phyloP scores from a whole-genome alignment of 2,113 vertebrate species.

The Hucho hucho region DNA sequence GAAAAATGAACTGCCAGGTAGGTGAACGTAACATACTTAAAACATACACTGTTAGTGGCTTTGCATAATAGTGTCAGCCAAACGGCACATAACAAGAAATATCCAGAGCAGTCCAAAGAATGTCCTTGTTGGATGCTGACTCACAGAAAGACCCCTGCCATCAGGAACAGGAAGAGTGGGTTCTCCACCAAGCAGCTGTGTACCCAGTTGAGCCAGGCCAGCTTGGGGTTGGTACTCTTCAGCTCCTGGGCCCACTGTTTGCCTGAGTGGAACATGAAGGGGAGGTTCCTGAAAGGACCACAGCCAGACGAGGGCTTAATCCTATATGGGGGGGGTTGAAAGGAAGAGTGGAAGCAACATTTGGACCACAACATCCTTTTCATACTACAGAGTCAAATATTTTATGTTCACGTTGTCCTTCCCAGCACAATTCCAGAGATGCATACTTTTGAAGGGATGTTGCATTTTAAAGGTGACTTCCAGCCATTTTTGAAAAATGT shows the following conservation, averaged over 20 bases:
- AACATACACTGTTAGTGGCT: neutral
- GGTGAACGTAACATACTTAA: no score
- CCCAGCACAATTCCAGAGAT: no score
- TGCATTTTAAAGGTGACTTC: no score
- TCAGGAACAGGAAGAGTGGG: conserved; percentile 72
- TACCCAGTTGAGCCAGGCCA: conserved; percentile 74
- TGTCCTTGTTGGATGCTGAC: conserved; percentile 38
- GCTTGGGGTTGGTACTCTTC: conserved; percentile 46
- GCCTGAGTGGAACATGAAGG: conserved; percentile 75
- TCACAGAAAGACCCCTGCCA: conserved; percentile 77
- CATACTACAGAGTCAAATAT: no score
- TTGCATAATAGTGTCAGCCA: neutral
- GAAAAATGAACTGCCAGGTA: neutral
- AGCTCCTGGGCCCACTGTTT: conserved; percentile 65
- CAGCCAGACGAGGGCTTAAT: conserved; percentile 77
- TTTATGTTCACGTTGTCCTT: no score
- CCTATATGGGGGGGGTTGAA: conserved; percentile 51
- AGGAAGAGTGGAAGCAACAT: no score
- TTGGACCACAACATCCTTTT: no score
- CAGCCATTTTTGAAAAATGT: no score
- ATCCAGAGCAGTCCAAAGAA: neutral
- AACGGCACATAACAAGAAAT: neutral
- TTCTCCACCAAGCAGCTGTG: conserved; percentile 76
- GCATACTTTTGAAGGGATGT: no score
- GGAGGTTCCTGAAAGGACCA: conserved; percentile 81